phyloP scores from a whole-genome alignment of 2,113 vertebrate species.

The Xenopus borealis region DNA sequence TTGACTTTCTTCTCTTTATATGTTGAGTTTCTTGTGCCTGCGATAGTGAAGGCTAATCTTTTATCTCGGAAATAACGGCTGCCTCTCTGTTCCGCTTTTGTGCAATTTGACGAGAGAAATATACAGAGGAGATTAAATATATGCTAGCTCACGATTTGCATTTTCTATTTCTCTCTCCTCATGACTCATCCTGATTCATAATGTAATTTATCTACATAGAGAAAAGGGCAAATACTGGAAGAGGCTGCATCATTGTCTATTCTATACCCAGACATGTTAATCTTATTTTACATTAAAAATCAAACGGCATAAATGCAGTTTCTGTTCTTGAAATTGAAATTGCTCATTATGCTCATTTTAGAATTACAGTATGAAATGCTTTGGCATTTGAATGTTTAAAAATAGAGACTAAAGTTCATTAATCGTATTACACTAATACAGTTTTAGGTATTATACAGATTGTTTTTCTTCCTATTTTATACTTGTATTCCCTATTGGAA shows the following conservation, averaged over 20 bases:
- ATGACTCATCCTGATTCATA: slow-evolving; percentile 43
- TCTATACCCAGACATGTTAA: slow-evolving; percentile 10
- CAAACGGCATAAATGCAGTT: not conserved
- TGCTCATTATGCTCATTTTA: not conserved
- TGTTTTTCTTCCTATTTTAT: too few species aligned
- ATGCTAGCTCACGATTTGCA: slow-evolving; percentile 35
- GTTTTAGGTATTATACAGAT: too few species aligned
- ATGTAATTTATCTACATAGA: slow-evolving; percentile 34
- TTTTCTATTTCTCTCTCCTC: slow-evolving; percentile 30
- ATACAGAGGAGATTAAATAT: slow-evolving; percentile 41
- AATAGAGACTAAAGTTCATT: not conserved
- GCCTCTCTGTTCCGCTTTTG: slow-evolving; percentile 22
- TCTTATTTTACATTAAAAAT: slow-evolving; percentile 15
- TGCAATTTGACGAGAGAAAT: slow-evolving; percentile 30
- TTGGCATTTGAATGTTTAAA: not conserved
- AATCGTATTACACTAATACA: too few species aligned
- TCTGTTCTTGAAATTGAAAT: not conserved
- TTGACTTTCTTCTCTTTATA: slow-evolving; percentile 16
- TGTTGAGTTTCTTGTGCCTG: slow-evolving; percentile 17
- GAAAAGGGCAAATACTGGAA: slow-evolving; percentile 13
- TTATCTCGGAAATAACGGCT: slow-evolving; percentile 36
- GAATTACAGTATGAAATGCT: not conserved
- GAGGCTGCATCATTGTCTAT: slow-evolving; percentile 25
- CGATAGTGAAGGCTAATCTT: slow-evolving; percentile 37
- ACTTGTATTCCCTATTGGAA: too few species aligned